Evolutionary conservation across 2,888 invertebrate species (phyloP), one percentile per base, ranked within the genome.

Genomic region (Beris chalybata): DNA sequence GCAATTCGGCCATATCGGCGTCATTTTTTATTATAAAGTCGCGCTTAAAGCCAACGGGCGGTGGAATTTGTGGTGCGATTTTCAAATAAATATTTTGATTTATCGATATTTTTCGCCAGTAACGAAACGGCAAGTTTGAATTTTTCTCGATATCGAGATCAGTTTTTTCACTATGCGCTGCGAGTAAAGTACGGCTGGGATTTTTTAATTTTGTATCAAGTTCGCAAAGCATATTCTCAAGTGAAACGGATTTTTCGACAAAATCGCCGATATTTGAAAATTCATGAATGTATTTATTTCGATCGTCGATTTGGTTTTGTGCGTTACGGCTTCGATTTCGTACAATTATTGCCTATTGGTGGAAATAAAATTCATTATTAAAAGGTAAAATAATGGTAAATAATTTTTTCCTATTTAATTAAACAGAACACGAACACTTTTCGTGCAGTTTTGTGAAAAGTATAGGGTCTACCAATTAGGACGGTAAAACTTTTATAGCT

Each of bases 61-160:
- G 54, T 13, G 1, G n/a, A 13, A 32, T 4, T 30, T 55, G 32
- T 4, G 54, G 31, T 3, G 12, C 5, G 12, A 55, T 55, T 55
- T 55, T 55, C 32, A 55, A 55, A 55, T 32, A n/a, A 12, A 55
- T 30, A 32, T 55, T 55, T 6, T 12, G 38, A 55, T 5, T 12
- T 55, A 2, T 32, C 12, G 32, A 32, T 5, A 32, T 15, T 31
- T 32, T 55, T 11, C 54, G 54, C 54, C 54, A 55, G 15, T 55
- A 55, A 31, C 54, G 54, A 11, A 55, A 11, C 3, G 29, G 54
- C 7, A 55, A 12, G 32, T 53, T 22, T 3, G 22, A 22, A 2
- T 22, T 22, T 22, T 22, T 22, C 22, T 2, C 22, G 22, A 22
- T 3, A 22, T 22, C 22, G 22, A 22, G 22, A 22, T 22, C 22